These are phyloP conservation scores for Bombus pyrosoma DNA, from an alignment of 1,140 invertebrate genomes.

Conservation along the genomic window DNA sequence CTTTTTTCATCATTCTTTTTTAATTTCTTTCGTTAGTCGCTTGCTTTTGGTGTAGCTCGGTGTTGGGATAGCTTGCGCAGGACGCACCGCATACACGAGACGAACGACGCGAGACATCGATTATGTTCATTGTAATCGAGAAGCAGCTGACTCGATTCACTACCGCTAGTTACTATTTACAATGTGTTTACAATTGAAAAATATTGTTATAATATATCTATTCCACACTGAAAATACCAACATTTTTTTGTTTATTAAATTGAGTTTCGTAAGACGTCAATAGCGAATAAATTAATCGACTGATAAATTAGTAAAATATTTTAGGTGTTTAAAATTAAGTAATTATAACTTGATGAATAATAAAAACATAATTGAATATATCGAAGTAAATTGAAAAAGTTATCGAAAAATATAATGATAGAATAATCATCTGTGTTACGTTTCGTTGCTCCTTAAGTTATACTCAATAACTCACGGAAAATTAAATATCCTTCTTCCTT, in stretches of 20 bases:
- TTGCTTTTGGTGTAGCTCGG: conserved; percentile 73
- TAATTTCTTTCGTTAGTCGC: conserved; percentile 61
- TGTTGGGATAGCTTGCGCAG: conserved; percentile 71
- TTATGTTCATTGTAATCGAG: background rate
- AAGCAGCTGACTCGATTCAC: background rate
- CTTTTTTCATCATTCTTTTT: conserved; percentile 55
- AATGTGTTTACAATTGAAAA: background rate
- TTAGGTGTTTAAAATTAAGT: background rate
- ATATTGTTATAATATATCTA: background rate
- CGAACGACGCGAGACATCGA: conserved; percentile 11
- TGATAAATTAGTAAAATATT: background rate
- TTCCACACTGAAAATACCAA: no score
- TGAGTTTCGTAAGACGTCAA: background rate
- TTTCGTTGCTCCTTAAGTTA: no score
- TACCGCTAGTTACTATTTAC: background rate
- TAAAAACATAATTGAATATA: background rate
- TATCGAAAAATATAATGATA: background rate
- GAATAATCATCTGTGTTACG: no score
- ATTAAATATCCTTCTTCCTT: background rate
- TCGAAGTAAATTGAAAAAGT: background rate
- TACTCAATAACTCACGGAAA: no score
- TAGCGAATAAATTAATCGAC: background rate
- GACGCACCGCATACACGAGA: conserved; percentile 55
- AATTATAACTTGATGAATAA: background rate
- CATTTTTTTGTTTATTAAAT: background rate